phyloP scores from a whole-genome alignment of 37 sponge, comb jelly and placozoan genomes.

The Petrosia ficiformis region DNA sequence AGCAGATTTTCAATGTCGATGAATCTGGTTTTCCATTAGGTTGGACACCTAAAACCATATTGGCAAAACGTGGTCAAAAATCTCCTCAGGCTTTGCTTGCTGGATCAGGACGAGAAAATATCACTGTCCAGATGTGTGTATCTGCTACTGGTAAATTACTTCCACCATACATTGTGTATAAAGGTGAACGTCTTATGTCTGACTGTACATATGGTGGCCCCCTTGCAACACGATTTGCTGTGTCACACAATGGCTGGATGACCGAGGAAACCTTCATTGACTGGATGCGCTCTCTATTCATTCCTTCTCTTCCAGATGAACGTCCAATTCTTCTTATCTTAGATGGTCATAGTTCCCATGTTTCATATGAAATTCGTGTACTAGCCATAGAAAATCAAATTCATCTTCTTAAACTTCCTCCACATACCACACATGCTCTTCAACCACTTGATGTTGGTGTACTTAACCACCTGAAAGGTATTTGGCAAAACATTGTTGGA shows the following conservation, averaged over 20 bases:
- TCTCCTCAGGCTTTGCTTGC: too few species aligned
- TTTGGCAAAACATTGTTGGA: background rate
- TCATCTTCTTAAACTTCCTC: constrained; percentile 12
- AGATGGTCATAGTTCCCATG: constrained; percentile 11
- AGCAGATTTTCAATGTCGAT: too few species aligned
- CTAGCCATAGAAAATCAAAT: background rate
- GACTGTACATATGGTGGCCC: constrained; percentile 36
- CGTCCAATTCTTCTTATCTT: background rate
- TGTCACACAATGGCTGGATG: constrained; percentile 36
- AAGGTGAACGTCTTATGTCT: constrained; percentile 12
- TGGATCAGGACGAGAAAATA: too few species aligned
- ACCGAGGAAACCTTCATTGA: too few species aligned
- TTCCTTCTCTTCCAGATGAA: background rate
- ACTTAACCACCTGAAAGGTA: background rate
- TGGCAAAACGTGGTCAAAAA: too few species aligned
- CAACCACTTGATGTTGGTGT: background rate
- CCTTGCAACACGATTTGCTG: constrained; percentile 10
- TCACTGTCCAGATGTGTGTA: constrained; percentile 33
- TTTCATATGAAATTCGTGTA: background rate
- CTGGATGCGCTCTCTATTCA: constrained; percentile 41
- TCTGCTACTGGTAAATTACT: constrained; percentile 40
- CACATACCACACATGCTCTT: background rate
- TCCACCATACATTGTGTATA: constrained; percentile 41
- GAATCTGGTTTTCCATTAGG: too few species aligned
- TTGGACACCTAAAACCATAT: too few species aligned